Base-by-base conservation (phyloP, 2,888 invertebrate genomes). In the Epirrhoe tristata region DNA sequence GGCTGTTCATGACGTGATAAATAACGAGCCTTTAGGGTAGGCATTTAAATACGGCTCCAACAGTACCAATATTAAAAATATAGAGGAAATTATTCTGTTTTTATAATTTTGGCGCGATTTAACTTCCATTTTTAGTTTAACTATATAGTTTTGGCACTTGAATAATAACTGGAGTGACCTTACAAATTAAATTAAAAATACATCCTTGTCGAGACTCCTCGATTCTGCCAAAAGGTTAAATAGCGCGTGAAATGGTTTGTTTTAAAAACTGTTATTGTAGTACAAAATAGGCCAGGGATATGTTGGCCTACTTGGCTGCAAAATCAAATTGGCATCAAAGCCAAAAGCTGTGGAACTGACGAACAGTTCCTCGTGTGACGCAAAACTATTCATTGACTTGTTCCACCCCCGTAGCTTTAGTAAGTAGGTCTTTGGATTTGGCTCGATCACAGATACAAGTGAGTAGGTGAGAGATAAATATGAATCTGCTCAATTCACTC, bases 241-340 rank as follows among this genome's bases (percentile, higher is more conserved):
- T 54, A 51, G 54, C 12, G 52, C 55, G 46, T 54, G 46, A 53
- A 24, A 46, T 36, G n/a, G 17, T 58, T 64, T 58, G 36, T 61
- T 68, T 68, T 55, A 61, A 68, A 60, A 68, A 64, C 53, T 68
- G 36, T 64, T 64, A 54, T 68, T 52, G 56, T 59, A n/a, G 56
- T 54, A 43, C 68, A 64, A 83, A 83, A 79, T 80, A 71, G 86
- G 86, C 87, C 85, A 88, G 77, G 82, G 83, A 82, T 84, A 79
- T 79, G 78, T 79, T 78, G 82, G 79, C 81, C 82, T 80, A 87
- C 81, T 88, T 88, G 85, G 85, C 86, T 82, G 17, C 56, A 60
- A 63, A 66, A 63, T 54, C 56, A 68, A 68, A 70, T 70, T 68
- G 71, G 71, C 71, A 71, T 60, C 67, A 67, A 66, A 65, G 74